Evolutionary conservation across 2,888 invertebrate genomes (phyloP).

Genomic region (Drosophila mettleri): DNA sequence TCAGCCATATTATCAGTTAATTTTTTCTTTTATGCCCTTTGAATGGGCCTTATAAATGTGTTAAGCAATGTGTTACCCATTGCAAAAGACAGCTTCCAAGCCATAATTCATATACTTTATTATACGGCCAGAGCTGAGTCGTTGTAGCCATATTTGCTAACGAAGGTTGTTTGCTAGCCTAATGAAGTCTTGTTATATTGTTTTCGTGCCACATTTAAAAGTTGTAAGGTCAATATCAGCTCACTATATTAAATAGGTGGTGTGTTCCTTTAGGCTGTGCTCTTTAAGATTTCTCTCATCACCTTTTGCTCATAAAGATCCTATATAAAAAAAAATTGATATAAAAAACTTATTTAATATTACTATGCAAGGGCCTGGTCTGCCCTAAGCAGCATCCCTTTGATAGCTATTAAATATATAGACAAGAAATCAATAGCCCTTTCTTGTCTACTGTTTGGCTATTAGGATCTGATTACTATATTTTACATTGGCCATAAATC

Average conservation of each 20-base stretch:
- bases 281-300: not conserved
- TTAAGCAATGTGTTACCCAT: slow-evolving; percentile 4
- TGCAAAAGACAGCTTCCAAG: not conserved
- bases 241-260: not conserved
- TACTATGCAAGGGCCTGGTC: rapidly evolving
- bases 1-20: slow-evolving; percentile 35
- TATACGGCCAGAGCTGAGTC: not conserved
- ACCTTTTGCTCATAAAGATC: not conserved
- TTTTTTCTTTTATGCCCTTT: slow-evolving; percentile 24
- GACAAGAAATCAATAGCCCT: too few species aligned
- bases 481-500: slow-evolving; percentile 6
- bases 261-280: not conserved
- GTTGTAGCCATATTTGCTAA: not conserved
- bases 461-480: slow-evolving; percentile 5
- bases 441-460: slow-evolving; percentile 3
- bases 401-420: not conserved
- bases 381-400: not conserved
- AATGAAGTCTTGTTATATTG: not conserved
- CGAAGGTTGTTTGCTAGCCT: not conserved
- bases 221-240: not conserved
- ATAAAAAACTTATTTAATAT: not conserved
- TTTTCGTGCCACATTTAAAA: not conserved
- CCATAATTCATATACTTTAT: slow-evolving; percentile 1
- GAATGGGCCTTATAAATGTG: slow-evolving; percentile 12
- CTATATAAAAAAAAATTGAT: not conserved